phyloP scores from a whole-genome alignment of 37 sponge, comb jelly and placozoan genomes.

The Spongilla lacustris region DNA sequence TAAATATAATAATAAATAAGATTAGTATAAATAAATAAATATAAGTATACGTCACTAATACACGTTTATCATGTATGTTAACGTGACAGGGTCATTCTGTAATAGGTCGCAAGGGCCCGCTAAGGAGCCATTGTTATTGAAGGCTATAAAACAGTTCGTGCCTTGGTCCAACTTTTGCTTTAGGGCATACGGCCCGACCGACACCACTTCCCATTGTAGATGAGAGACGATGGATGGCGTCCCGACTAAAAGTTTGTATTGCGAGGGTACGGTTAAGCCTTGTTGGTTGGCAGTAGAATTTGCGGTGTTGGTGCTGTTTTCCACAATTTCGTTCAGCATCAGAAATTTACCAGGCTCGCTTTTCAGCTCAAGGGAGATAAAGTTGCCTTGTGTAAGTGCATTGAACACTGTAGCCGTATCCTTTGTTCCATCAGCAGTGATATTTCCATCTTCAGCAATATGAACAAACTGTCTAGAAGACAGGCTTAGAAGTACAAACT shows the following conservation, averaged over 20 bases:
- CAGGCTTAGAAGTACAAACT: neutral
- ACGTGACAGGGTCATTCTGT: neutral
- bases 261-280: neutral
- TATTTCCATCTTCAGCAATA: neutral
- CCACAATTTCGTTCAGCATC: neutral
- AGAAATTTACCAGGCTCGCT: neutral
- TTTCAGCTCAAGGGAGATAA: neutral
- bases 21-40: no score
- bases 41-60: no score
- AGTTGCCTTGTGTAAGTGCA: neutral
- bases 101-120: neutral
- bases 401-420: neutral
- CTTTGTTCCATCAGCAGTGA: neutral
- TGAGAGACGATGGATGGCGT: neutral
- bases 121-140: neutral
- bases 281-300: no score
- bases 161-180: neutral
- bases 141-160: neutral
- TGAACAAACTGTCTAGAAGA: neutral
- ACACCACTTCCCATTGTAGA: neutral
- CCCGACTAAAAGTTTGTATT: neutral
- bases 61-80: neutral
- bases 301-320: neutral
- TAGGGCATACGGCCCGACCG: neutral
- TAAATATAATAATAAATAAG: no score